Evolutionary conservation across 2,797 vertebrate genomes (phyloP).

Genomic region (Enteromius argenteus): DNA sequence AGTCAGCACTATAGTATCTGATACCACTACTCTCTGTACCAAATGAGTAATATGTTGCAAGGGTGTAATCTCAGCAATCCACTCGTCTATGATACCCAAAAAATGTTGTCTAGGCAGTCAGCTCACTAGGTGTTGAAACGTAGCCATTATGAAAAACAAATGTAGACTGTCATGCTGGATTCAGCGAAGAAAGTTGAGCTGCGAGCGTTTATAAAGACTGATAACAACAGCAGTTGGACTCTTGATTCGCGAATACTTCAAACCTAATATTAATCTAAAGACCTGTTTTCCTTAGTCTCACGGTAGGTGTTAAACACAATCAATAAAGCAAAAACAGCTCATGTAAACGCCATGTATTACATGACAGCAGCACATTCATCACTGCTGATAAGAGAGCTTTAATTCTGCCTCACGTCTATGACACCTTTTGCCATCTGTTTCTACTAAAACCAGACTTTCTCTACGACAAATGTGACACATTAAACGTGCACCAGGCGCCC

Average conservation of each 20-base stretch:
- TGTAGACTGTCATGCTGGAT: neutral
- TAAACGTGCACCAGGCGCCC: neutral
- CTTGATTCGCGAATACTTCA: neutral
- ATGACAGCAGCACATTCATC: slow-evolving; percentile 42
- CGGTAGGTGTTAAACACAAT: neutral
- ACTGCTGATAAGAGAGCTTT: slow-evolving; percentile 38
- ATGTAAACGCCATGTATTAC: neutral
- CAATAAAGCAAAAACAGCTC: neutral
- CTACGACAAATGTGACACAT: neutral
- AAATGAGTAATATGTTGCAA: neutral
- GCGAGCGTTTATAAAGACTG: neutral
- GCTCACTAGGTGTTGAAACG: neutral
- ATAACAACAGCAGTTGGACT: neutral
- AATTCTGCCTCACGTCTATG: slow-evolving; percentile 19
- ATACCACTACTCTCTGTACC: neutral
- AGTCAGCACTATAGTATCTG: neutral
- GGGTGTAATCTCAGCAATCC: neutral
- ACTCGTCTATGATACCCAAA: neutral
- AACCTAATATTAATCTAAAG: neutral
- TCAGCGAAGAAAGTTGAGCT: neutral
- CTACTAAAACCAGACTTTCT: neutral
- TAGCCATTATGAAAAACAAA: neutral
- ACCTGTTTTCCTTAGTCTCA: neutral
- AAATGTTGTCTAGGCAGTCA: neutral
- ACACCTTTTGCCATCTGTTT: slow-evolving; percentile 32